Evolutionary conservation across 1,140 invertebrate species (phyloP).

Genomic region (Caenorhabditis tropicalis): DNA sequence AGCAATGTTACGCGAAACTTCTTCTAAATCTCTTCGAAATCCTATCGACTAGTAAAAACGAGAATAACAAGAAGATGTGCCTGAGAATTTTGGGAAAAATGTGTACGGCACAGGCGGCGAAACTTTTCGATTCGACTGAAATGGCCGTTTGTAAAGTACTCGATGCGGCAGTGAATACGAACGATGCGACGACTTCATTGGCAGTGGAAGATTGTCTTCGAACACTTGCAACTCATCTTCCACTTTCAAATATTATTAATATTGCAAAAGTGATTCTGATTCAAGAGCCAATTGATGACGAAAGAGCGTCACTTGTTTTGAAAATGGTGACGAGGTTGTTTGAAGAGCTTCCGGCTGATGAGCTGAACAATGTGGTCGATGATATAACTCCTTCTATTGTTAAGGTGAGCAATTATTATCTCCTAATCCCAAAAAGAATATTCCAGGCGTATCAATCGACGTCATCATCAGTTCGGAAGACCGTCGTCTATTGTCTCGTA

Average conservation of each 20-base stretch:
- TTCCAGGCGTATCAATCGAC: slow-evolving; percentile 33
- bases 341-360: slow-evolving; percentile 29
- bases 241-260: slow-evolving; percentile 4
- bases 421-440: too few species aligned
- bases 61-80: slow-evolving; percentile 43
- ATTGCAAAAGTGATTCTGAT: slow-evolving; percentile 31
- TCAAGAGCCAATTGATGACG: slow-evolving; percentile 20
- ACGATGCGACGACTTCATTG: neutral
- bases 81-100: slow-evolving; percentile 5
- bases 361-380: slow-evolving; percentile 11
- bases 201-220: slow-evolving; percentile 2
- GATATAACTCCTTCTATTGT: neutral
- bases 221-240: slow-evolving; percentile 16
- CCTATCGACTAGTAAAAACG: neutral
- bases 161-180: slow-evolving; percentile 19
- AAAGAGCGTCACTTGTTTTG: neutral
- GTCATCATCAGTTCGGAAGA: slow-evolving; percentile 30
- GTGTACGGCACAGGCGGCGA: neutral
- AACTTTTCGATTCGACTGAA: slow-evolving; percentile 20
- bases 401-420: neutral
- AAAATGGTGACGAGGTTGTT: slow-evolving; percentile 21
- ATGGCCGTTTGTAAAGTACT: slow-evolving; percentile 33
- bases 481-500: slow-evolving; percentile 34
- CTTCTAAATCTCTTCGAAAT: slow-evolving; percentile 1
- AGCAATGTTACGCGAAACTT: slow-evolving; percentile 20